Percentiles rank a stretch among this genome's conserved stretches.
These are phyloP conservation scores for Drosophila affinis DNA, from an alignment of 2,888 invertebrate genomes.

Conservation along the genomic window DNA sequence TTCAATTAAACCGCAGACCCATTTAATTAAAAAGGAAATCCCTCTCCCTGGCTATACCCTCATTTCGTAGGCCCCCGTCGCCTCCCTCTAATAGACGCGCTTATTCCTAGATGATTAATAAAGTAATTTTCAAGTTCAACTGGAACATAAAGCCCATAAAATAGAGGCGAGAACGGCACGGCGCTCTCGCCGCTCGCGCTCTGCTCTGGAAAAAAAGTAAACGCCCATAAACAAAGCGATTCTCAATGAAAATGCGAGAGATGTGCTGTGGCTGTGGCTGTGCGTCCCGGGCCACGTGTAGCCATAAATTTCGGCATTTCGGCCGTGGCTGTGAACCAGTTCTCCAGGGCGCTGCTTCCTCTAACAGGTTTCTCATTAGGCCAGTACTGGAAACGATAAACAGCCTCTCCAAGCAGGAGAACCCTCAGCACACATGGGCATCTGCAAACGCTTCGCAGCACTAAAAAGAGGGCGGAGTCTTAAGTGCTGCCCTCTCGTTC, in stretches of 20 bases:
- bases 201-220: constrained; percentile 67
- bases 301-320: constrained; percentile 64
- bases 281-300: constrained; percentile 61
- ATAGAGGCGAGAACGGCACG: constrained; percentile 22
- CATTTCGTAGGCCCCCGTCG: constrained; percentile 6
- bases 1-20: constrained; percentile 4
- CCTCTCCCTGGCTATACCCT: constrained; percentile 12
- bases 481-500: constrained; percentile 50
- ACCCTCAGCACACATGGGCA: constrained; percentile 43
- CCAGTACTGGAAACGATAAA: constrained; percentile 57
- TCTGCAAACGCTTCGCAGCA: constrained; percentile 58
- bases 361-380: constrained; percentile 79
- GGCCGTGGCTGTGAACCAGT: constrained; percentile 57
- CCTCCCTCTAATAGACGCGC: constrained; percentile 56
- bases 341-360: constrained; percentile 53
- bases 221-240: constrained; percentile 83
- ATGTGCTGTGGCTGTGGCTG: neutral
- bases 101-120: constrained; percentile 76
- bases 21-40: constrained; percentile 34
- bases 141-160: constrained; percentile 50
- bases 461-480: constrained; percentile 79
- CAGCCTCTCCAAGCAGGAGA: constrained; percentile 29
- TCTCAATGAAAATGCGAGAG: constrained; percentile 70
- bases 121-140: constrained; percentile 79
- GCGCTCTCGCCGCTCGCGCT: constrained; percentile 44